Conservation (phyloP, 2,888 invertebrate genomes). For the Acanthosoma haemorrhoidale region DNA sequence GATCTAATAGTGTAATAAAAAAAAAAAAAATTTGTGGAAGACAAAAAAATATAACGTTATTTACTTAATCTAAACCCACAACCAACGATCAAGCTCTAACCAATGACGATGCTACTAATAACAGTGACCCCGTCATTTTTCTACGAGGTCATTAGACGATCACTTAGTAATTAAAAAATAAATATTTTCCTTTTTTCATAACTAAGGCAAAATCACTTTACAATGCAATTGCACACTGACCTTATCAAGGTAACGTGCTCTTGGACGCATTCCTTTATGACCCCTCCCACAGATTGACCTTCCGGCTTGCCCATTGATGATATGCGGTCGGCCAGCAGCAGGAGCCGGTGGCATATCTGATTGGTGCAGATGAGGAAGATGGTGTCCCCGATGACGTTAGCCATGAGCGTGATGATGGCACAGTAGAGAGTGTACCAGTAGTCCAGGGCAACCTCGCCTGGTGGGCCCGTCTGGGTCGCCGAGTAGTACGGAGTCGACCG, state of each 20-base stretch:
- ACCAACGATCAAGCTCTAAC: no score
- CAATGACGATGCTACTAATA: no score
- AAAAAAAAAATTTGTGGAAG: no score
- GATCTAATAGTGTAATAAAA: no score
- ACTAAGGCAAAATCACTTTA: no score
- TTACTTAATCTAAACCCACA: no score
- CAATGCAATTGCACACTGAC: not conserved
- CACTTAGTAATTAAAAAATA: no score
- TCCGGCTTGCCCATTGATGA: not conserved
- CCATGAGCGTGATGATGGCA: not conserved
- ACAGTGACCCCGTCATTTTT: no score
- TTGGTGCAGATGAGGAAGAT: constrained; percentile 9
- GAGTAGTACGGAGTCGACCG: not conserved
- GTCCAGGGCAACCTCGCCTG: not conserved
- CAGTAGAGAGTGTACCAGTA: constrained; percentile 2
- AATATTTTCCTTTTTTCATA: no score
- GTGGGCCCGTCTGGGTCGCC: not conserved
- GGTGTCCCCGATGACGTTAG: not conserved
- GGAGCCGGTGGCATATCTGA: constrained; percentile 15
- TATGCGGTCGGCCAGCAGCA: constrained; percentile 7
- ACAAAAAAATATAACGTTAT: no score
- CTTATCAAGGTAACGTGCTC: not conserved
- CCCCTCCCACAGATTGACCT: not conserved
- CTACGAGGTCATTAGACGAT: no score
- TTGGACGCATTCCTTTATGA: not conserved